Percentiles rank a stretch among this genome's conserved stretches.
These are phyloP conservation scores for Drosophila quasianomalipes DNA, from an alignment of 2,888 invertebrate species.

Conservation along the genomic window DNA sequence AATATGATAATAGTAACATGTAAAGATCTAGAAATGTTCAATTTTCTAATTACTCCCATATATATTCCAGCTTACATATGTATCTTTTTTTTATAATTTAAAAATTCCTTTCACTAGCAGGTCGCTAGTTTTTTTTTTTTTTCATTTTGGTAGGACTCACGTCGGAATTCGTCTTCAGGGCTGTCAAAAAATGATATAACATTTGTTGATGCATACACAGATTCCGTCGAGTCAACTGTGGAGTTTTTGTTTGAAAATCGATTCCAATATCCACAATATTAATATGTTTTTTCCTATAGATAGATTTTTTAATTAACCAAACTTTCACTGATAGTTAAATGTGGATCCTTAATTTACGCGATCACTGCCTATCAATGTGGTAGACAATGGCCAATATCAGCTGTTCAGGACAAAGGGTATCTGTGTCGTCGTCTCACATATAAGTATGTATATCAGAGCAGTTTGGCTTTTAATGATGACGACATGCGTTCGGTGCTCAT, in stretches of 20 bases:
- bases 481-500: slow-evolving; percentile 66
- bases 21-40: fast-evolving
- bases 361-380: not conserved
- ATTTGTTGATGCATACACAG: not conserved
- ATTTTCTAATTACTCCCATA: not conserved
- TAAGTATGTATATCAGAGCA: not conserved
- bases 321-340: not conserved
- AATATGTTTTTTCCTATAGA: not conserved
- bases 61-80: not conserved
- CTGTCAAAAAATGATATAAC: not conserved
- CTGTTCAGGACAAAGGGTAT: slow-evolving; percentile 48
- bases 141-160: not conserved
- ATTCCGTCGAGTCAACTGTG: not conserved
- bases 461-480: slow-evolving; percentile 53
- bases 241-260: not conserved
- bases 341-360: not conserved
- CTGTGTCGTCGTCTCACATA: not conserved
- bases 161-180: not conserved
- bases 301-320: not conserved
- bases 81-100: not conserved
- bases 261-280: not conserved
- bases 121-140: not conserved
- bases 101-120: not conserved
- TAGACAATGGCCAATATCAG: not conserved
- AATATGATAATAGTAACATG: not conserved